Conservation (phyloP, 2,888 invertebrate species). For the Lamproptera curius region DNA sequence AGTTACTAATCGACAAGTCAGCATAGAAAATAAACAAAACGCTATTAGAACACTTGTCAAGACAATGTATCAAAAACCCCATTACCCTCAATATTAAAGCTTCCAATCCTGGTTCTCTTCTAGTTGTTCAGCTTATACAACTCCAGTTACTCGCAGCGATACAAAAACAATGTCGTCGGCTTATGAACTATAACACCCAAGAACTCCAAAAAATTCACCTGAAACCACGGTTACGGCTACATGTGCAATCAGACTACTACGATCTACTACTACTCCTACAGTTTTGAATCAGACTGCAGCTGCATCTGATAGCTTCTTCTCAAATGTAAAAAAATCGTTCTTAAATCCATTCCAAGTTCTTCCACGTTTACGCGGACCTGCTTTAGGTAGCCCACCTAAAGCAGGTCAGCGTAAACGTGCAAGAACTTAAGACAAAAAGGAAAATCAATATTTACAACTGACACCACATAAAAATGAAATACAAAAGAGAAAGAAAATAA, state of each 20-base stretch:
- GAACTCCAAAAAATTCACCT: neutral
- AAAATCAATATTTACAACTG: neutral
- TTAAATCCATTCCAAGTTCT: neutral
- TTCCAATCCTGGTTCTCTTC: neutral
- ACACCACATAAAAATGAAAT: neutral
- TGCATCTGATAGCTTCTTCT: neutral
- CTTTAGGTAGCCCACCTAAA: neutral
- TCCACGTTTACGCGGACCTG: no score
- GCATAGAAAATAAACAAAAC: neutral
- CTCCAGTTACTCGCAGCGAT: neutral
- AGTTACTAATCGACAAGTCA: constrained; percentile 29
- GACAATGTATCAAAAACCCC: neutral
- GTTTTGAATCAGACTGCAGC: neutral
- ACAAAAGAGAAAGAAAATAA: neutral
- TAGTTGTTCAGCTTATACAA: neutral
- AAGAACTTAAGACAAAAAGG: neutral
- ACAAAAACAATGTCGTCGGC: neutral
- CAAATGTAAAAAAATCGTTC: neutral
- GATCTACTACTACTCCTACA: no score
- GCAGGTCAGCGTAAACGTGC: neutral
- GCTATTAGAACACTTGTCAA: neutral
- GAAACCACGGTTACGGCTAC: neutral
- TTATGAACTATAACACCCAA: neutral
- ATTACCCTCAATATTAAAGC: neutral
- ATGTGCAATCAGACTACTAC: neutral